These are phyloP conservation scores for Alcedo quadribrachys DNA, from an alignment of 2,797 vertebrate genomes.

Conservation along the genomic window DNA sequence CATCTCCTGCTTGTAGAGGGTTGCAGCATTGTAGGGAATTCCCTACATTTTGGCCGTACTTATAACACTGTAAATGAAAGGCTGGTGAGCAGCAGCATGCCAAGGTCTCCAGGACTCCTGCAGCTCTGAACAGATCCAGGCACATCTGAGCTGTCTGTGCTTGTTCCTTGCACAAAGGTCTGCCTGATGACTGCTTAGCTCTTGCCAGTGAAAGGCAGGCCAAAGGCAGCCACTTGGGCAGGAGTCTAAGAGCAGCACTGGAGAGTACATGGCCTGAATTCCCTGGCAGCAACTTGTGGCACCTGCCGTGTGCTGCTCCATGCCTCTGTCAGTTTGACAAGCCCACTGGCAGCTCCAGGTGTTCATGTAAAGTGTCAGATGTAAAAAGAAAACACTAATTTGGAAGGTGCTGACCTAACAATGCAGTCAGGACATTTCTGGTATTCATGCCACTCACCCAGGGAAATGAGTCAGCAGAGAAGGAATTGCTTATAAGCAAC, in stretches of 20 bases:
- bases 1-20: not conserved
- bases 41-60: not conserved
- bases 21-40: not conserved
- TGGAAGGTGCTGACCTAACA: not conserved
- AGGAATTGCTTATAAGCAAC: not conserved
- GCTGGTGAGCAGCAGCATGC: not conserved
- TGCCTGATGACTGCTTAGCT: not conserved
- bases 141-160: not conserved
- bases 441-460: not conserved
- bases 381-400: not conserved
- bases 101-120: not conserved
- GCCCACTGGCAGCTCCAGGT: not conserved
- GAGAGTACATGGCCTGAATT: not conserved
- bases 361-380: not conserved
- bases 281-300: accelerated
- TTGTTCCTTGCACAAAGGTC: not conserved
- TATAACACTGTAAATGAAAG: not conserved
- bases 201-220: not conserved
- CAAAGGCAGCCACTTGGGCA: not conserved
- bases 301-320: accelerated
- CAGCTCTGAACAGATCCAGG: not conserved
- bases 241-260: not conserved
- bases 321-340: not conserved
- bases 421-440: not conserved
- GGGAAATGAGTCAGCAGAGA: not conserved